Evolutionary conservation across 1,140 invertebrate species (phyloP), one percentile per base, ranked within the genome.

Genomic region (Heliconius melpomene): DNA sequence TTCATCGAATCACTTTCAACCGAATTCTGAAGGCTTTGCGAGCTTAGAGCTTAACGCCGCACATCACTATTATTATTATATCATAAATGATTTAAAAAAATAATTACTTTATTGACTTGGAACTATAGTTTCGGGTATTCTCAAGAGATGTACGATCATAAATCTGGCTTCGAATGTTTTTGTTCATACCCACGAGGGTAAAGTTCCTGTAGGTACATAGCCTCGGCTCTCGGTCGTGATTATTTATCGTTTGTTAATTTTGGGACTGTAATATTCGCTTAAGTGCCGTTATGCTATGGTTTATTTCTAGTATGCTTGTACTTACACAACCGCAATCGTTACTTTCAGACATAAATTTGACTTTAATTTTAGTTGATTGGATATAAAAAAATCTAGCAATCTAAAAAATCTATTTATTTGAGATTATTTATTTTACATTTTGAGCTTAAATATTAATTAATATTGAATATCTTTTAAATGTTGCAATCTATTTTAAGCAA

Each of bases 111-210:
- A 66, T 66, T 66, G 23, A 29, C 60, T 66, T 66, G 60, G 13
- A 66, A 29, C 60, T 16, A 11, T 66, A 66, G 60, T 66, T 66
- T 66, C 60, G 60, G 60, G 60, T 66, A 66, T 26, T 66, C 60
- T 66, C 26, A 26, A 66, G 60, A 66, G 60, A 66, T 66, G 60
- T 26, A 66, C 26, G 13, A 29, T 66, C 60, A 66, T 66, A 66
- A 66, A 66, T 66, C 60, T 66, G 26, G 26, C 60, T 66, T 26
- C 11, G 23, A 18, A 66, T 66, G 60, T 66, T 66, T 66, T 66
- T 66, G 60, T 66, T 66, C 60, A 16, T 66, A 66, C 60, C 60
- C 60, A 66, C 3, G 60, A 66, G 60, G 26, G 23, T 29, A 66
- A 66, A 66, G 60, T 66, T 66, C 60, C 60, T 66, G 26, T 66